These are phyloP conservation scores for Psittacula cyanocephala DNA, from an alignment of 2,113 vertebrate species.

Conservation along the genomic window DNA sequence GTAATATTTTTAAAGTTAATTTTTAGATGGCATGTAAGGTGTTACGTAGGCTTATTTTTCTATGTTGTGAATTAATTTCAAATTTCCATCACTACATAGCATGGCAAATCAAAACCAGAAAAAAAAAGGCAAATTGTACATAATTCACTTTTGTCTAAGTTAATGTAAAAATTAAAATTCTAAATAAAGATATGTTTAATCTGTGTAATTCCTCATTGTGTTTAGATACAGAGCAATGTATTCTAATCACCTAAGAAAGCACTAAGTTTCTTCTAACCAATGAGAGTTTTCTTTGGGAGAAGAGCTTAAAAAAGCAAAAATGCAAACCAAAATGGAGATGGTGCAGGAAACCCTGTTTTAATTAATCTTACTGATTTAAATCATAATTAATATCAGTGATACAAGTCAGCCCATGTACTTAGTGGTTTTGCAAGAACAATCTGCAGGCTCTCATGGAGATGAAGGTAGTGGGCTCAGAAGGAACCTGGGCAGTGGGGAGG, in stretches of 20 bases:
- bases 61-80: not conserved
- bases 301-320: not conserved
- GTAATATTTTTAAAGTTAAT: not conserved
- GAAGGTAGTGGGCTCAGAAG: accelerated
- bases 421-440: not conserved
- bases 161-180: not conserved
- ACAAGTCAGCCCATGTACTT: not conserved
- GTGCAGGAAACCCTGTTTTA: not conserved
- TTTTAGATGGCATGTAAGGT: not conserved
- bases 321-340: not conserved
- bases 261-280: not conserved
- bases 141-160: not conserved
- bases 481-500: not conserved
- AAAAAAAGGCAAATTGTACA: not conserved
- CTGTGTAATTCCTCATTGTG: not conserved
- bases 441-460: not conserved
- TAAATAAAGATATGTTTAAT: not conserved
- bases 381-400: not conserved
- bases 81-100: not conserved
- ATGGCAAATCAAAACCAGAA: not conserved
- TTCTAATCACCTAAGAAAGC: not conserved
- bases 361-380: not conserved
- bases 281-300: not conserved
- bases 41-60: not conserved
- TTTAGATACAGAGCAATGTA: not conserved